Conservation (phyloP, 1,140 invertebrate genomes). For the Pogonomyrmex californicus region DNA sequence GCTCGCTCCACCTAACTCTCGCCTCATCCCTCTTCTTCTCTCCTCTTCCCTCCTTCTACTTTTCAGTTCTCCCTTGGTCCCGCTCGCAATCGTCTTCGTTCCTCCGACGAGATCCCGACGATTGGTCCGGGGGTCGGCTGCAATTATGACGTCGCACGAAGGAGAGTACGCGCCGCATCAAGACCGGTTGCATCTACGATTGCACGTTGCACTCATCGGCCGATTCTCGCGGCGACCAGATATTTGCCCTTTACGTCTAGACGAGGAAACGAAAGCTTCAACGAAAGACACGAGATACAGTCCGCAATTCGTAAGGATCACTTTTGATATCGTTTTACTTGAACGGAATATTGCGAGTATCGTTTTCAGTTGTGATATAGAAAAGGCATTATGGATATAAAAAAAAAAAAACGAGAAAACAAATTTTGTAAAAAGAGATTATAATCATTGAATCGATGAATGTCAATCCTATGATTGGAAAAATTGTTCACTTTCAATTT, state of each 20-base stretch:
- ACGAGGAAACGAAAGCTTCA: not conserved
- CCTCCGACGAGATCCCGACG: slow-evolving; percentile 49
- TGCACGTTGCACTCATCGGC: slow-evolving; percentile 57
- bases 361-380: too few species aligned
- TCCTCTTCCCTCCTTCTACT: slow-evolving; percentile 33
- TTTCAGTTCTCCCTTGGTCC: not conserved
- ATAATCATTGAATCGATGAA: not conserved
- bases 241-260: not conserved
- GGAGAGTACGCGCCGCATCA: slow-evolving; percentile 69
- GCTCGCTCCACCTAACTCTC: slow-evolving; percentile 77
- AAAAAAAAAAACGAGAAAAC: too few species aligned
- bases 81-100: slow-evolving; percentile 27
- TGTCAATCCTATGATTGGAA: not conserved
- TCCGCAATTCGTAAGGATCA: not conserved
- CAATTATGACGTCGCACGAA: slow-evolving; percentile 71
- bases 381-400: not conserved
- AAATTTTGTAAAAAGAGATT: not conserved
- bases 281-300: not conserved
- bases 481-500: not conserved
- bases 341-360: not conserved
- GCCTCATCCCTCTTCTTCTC: slow-evolving; percentile 60
- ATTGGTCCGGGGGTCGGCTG: slow-evolving; percentile 66
- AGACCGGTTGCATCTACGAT: slow-evolving; percentile 52
- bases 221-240: slow-evolving; percentile 9
- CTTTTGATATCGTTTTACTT: not conserved